Evolutionary conservation across 2,113 vertebrate species (phyloP), one percentile per base, ranked within the genome.

Genomic region (Psilopsiagon aymara): DNA sequence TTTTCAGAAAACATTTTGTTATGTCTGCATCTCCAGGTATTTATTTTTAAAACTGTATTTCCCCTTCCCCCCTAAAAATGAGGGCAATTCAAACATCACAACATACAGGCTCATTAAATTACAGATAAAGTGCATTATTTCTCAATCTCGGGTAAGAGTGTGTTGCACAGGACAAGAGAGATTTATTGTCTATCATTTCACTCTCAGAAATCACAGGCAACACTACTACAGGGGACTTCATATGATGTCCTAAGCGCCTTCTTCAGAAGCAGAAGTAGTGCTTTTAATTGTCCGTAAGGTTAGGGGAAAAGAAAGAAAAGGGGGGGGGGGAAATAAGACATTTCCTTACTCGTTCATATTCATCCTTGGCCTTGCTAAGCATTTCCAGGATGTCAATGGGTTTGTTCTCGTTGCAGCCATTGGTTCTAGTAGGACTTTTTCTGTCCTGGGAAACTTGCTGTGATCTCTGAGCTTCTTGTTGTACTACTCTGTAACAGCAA

Each of bases 281-380:
- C 6, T 43, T 49, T 62, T 23, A 46, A 67, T 55, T 39, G 33
- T 44, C 41, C 12, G 8, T 39, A 55, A 60, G 3, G 33, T 31
- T 24, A 3, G 24, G 10, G 10, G 8, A 12, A 14, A 16, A 27
- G 15, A 18, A 28, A 13, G 11, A 41, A 33, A 16, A 39, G 47
- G 4, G 9, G 2, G 25, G 21, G 35, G 18, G 10, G 16, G 52
- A n/a, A 39, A 49, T 17, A 14, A 66, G 24, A 71, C 17, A 18
- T 79, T 67, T 66, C 41, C 95, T 98, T 97, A 99, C 99, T 97
- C 98, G 98, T 94, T 99, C 99, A 83, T 99, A 99, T 84, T 99
- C 99, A 94, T 99, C 99, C 97, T 99, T 99, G 90, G 99, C 99
- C 98, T 99, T 99, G 97, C 99, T 99, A 43, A 99, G 99, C 96